A percentile compares a stretch with the other conserved stretches of the same genome.
Conservation (phyloP, 2,113 vertebrate species). For the Hyperoodon ampullatus region DNA sequence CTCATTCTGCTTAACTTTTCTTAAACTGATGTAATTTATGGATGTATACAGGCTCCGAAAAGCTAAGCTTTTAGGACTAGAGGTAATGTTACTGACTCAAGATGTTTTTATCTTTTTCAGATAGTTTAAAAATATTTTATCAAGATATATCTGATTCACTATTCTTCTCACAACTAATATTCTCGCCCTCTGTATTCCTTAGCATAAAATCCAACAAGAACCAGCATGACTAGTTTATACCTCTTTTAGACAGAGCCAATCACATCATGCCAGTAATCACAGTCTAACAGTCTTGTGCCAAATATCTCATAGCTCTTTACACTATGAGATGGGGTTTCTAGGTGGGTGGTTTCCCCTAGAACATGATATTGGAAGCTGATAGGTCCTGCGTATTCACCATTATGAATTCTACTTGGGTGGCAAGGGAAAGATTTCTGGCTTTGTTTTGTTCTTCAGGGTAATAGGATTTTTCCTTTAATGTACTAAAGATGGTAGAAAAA, state of each 20-base stretch:
- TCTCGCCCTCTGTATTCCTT: background rate
- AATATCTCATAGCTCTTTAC: background rate
- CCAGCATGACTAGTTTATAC: background rate
- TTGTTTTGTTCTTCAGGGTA: background rate
- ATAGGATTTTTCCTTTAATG: background rate
- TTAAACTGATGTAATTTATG: background rate
- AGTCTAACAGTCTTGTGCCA: background rate
- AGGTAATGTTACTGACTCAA: background rate
- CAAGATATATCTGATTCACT: background rate
- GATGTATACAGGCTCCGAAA: background rate
- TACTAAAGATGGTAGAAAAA: background rate
- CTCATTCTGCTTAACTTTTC: background rate
- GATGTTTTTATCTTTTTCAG: background rate
- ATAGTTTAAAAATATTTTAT: background rate
- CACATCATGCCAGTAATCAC: background rate
- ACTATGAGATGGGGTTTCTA: background rate
- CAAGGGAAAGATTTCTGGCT: background rate
- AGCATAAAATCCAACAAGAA: background rate
- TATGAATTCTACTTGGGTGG: background rate
- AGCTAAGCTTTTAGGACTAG: background rate
- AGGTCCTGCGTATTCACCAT: background rate
- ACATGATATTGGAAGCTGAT: background rate
- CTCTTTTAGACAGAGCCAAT: background rate
- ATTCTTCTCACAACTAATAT: background rate
- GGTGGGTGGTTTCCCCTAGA: background rate